A percentile compares a stretch with the other conserved stretches of the same genome.
These are phyloP conservation scores for Venusia cambrica DNA, from an alignment of 2,888 invertebrate species.

Conservation along the genomic window DNA sequence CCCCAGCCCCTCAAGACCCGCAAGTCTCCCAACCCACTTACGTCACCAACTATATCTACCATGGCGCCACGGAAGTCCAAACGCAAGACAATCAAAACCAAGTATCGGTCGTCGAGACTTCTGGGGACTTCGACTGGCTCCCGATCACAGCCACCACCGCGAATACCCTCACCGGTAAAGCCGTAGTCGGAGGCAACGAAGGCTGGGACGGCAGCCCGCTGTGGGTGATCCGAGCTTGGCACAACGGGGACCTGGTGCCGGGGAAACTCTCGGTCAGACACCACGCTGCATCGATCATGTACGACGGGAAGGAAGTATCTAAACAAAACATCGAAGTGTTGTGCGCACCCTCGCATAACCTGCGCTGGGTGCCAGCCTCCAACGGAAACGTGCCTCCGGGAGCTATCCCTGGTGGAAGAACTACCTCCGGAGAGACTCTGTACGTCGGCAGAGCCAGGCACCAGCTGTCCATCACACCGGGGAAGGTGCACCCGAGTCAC, in stretches of 20 bases:
- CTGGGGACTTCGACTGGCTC: conserved; percentile 69
- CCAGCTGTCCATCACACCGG: conserved; percentile 80
- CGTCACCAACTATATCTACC: conserved; percentile 70
- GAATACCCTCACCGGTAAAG: conserved; percentile 53
- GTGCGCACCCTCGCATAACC: conserved; percentile 54
- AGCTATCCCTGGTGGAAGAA: conserved; percentile 78
- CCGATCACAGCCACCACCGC: conserved; percentile 63
- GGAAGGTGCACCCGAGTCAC: conserved; percentile 76
- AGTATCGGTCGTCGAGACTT: conserved; percentile 55
- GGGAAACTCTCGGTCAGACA: conserved; percentile 71
- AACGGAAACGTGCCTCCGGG: conserved; percentile 77
- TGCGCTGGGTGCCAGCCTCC: conserved; percentile 77
- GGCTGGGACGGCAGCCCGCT: conserved; percentile 75
- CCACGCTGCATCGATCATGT: conserved; percentile 60
- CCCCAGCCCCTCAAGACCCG: conserved; percentile 28
- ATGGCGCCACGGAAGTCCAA: no score
- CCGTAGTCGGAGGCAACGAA: conserved; percentile 70
- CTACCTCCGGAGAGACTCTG: conserved; percentile 67
- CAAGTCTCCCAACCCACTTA: conserved; percentile 51
- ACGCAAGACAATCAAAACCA: no score
- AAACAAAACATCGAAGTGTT: conserved; percentile 72
- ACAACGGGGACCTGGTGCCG: conserved; percentile 69
- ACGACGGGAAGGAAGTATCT: conserved; percentile 63
- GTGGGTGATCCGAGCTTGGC: conserved; percentile 72
- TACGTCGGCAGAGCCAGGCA: conserved; percentile 80